Conservation (phyloP, 2,113 vertebrate genomes). For the Saccopteryx bilineata region DNA sequence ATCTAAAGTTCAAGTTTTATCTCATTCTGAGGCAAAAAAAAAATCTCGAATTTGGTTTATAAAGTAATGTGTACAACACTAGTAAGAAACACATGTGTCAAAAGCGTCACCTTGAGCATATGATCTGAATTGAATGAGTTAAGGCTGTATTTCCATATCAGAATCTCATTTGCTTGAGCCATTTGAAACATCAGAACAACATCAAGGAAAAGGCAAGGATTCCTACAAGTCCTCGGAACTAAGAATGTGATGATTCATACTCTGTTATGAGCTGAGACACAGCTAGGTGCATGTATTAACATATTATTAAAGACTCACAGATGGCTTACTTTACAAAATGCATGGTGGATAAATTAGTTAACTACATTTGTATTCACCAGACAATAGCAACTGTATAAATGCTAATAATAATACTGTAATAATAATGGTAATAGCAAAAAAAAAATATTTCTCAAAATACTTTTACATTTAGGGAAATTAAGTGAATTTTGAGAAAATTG, state of each 20-base stretch:
- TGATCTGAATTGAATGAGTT: constrained; percentile 41
- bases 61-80: not conserved
- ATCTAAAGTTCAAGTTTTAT: constrained; percentile 45
- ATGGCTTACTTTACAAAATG: constrained; percentile 56
- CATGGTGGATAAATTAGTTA: constrained; percentile 51
- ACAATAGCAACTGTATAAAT: constrained; percentile 9
- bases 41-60: not conserved
- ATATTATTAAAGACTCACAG: constrained; percentile 67
- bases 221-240: constrained; percentile 30
- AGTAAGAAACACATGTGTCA: constrained; percentile 38
- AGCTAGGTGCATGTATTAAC: constrained; percentile 58
- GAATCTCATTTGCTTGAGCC: constrained; percentile 54
- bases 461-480: constrained; percentile 59
- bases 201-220: constrained; percentile 25
- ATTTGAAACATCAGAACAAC: constrained; percentile 25
- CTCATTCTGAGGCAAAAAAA: constrained; percentile 50
- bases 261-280: constrained; percentile 7
- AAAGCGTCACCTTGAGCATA: constrained; percentile 30
- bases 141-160: constrained; percentile 48
- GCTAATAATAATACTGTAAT: constrained; percentile 44
- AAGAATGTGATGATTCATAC: constrained; percentile 53
- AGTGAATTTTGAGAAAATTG: constrained; percentile 64
- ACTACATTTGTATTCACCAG: constrained; percentile 46
- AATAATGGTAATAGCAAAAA: not conserved
- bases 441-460: constrained; percentile 7